Conservation (phyloP, 2,797 vertebrate species). For the Fistularia commersonii region DNA sequence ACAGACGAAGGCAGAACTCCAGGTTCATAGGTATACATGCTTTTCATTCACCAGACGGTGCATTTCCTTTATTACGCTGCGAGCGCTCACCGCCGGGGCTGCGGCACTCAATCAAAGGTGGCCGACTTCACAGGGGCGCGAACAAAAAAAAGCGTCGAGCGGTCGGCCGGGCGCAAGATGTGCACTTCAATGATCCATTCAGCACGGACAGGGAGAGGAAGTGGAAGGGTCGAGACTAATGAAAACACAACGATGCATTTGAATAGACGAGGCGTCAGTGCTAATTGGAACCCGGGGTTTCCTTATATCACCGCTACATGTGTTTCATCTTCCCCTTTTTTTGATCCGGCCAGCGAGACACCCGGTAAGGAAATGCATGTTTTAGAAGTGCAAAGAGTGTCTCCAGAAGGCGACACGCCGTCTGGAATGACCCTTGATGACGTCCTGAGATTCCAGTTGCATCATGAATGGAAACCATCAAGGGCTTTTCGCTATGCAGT, state of each 20-base stretch:
- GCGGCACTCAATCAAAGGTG: conserved; percentile 66
- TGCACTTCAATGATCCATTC: conserved; percentile 78
- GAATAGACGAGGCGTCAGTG: conserved; percentile 45
- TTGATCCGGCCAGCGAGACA: conserved; percentile 30
- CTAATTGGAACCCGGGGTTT: conserved; percentile 48
- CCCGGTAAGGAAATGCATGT: conserved; percentile 4
- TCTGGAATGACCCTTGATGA: no score
- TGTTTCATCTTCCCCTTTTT: conserved; percentile 25
- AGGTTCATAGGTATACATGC: conserved; percentile 53
- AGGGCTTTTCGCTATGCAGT: no score
- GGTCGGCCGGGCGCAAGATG: conserved; percentile 69
- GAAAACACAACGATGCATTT: conserved; percentile 43
- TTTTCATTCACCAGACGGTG: conserved; percentile 63
- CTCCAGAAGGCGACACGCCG: no score
- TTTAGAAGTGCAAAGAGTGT: conserved; percentile 4
- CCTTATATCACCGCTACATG: conserved; percentile 12
- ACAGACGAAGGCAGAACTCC: conserved; percentile 13
- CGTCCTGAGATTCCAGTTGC: no score
- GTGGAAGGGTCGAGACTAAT: conserved; percentile 50
- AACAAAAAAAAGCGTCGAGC: conserved; percentile 70
- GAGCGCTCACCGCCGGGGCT: conserved; percentile 45
- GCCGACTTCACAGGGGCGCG: conserved; percentile 58
- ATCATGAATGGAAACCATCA: no score
- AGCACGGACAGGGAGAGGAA: conserved; percentile 52
- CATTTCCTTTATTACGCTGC: conserved; percentile 46